Evolutionary conservation across 2,888 invertebrate species (phyloP), one percentile per base, ranked within the genome.

Genomic region (Sarcophaga variegata): DNA sequence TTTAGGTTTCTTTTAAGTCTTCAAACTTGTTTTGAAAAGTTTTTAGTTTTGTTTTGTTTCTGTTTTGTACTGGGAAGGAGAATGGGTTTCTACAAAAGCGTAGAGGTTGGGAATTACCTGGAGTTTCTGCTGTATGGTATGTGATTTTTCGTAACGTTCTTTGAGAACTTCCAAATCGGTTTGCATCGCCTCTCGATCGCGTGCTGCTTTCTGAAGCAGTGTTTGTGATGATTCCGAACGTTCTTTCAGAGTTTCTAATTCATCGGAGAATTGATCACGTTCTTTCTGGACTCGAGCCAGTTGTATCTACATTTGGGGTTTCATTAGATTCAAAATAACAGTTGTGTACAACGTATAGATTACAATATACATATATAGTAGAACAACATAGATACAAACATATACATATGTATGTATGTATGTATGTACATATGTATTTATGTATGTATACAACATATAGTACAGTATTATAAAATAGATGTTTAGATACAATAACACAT

Each of bases 211-310:
- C 89, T 96, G 95, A 70, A 97, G 95, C 89, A 98, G 96, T 76
- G 96, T 97, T 88, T 97, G 96, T 66, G 97, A 96, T 25, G 97
- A 95, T 91, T 98, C 98, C 17, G 97, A 95, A 77, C 97, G 95
- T 92, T 98, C 98, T 90, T 97, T 96, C 88, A 97, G 94, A 90
- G 96, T 96, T 81, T 97, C 97, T 88, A 96, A 95, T 89, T 98
- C 98, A 71, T 97, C 96, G 84, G 97, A 95, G 89, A 97, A 96
- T 88, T 95, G 94, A 92, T 98, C 98, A 89, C 97, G 95, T 93
- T 98, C 98, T 94, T 98, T 98, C 94, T 98, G 97, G 89, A 98
- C 95, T 88, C 98, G 96, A 89, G 97, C 95, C 89, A 98, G 96
- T 89, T 97, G 95, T 85, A 95, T 95, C 96, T 97, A 95, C 90